Base-by-base conservation (phyloP, 2,113 vertebrate species). In the Muscicapa adusta region DNA sequence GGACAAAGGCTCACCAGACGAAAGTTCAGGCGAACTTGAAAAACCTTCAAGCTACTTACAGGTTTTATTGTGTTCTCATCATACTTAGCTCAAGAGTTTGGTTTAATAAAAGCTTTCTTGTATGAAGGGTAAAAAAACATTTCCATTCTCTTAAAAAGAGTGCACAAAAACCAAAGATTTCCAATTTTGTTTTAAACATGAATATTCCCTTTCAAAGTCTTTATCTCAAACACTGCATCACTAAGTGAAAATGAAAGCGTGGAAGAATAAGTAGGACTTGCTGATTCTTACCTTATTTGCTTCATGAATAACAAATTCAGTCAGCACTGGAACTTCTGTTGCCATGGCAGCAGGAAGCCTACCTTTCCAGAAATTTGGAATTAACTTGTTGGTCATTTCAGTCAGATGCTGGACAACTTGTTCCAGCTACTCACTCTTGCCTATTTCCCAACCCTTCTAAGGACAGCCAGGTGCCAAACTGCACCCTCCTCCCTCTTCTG, bases 1-100 rank as follows among this genome's bases (percentile, higher is more conserved):
- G 43, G 82, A 96, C 89, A 93, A 82, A 31, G 19, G 60, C 61
- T 91, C 63, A 57, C 42, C 5, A 12, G 79, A 84, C 19, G 33
- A 75, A 97, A 94, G 92, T 86, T 79, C 73, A 58, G 29, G 26
- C 18, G 6, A 85, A 88, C 68, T 33, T 91, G 48, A 85, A 79
- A 88, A 91, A 79, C 45, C 31, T 90, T 90, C 45, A 70, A 88
- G 74, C 67, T 73, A 62, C 88, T 90, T 92, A 61, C 16, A 95
- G 60, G 38, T 91, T 92, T 80, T 85, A 83, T 76, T 88, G 92
- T 88, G 65, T 88, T 88, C 45, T 66, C 34, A 42, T 77, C 91
- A 79, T 82, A 61, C 31, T 73, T 60, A 61, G 53, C 65, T 81
- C 61, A 81, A 51, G 24, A 91, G 57, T 18, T 78, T 92, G 80